A percentile compares a stretch with the other conserved stretches of the same genome.
Conservation (phyloP, 2,888 invertebrate species). For the Lamellibrachia columna region DNA sequence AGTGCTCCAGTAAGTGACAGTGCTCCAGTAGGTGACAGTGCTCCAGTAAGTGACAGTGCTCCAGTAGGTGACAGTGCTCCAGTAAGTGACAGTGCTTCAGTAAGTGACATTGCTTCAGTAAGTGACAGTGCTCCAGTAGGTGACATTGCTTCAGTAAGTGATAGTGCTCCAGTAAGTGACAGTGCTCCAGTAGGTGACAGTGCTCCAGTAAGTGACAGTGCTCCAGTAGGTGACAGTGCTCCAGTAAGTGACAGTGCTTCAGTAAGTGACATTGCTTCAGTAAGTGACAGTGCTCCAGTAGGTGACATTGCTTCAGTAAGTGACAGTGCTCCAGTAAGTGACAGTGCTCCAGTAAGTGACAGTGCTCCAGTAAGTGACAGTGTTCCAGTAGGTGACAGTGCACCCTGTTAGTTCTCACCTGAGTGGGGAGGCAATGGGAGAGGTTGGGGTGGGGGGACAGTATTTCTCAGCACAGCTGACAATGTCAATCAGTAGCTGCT, state of each 20-base stretch:
- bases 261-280: not conserved
- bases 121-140: not conserved
- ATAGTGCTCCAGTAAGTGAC: not conserved
- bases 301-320: not conserved
- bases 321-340: not conserved
- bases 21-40: not conserved
- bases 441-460: conserved; percentile 47
- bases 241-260: not conserved
- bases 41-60: not conserved
- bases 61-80: not conserved
- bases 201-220: not conserved
- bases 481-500: conserved; percentile 72
- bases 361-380: not conserved
- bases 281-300: not conserved
- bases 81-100: not conserved
- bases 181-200: not conserved
- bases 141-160: not conserved
- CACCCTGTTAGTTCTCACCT: not conserved
- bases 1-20: not conserved
- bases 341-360: not conserved
- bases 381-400: not conserved
- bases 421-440: not conserved
- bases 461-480: conserved; percentile 66
- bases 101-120: not conserved
- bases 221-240: not conserved